phyloP scores from a whole-genome alignment of 2,888 invertebrate genomes.

The Diachrysia chrysitis region DNA sequence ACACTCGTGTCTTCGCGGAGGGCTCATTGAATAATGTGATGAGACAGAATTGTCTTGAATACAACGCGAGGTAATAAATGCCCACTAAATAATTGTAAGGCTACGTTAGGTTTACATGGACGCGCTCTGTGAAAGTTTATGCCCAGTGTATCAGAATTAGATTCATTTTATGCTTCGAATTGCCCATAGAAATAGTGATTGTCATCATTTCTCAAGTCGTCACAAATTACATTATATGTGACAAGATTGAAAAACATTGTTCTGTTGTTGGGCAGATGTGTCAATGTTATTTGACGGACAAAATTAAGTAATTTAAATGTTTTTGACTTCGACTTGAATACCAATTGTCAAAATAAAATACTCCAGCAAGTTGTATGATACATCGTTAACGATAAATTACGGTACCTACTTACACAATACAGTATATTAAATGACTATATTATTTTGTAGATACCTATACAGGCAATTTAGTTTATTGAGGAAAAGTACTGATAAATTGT shows the following conservation, averaged over 20 bases:
- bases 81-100: slow-evolving; percentile 71
- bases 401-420: background rate
- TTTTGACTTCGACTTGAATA: background rate
- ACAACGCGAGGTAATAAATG: slow-evolving; percentile 74
- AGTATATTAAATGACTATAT: background rate
- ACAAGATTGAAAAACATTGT: slow-evolving; percentile 36
- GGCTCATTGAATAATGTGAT: slow-evolving; percentile 75
- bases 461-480: background rate
- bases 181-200: slow-evolving; percentile 49
- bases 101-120: slow-evolving; percentile 64
- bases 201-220: slow-evolving; percentile 52
- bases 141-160: slow-evolving; percentile 31
- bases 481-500: background rate
- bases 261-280: slow-evolving; percentile 38
- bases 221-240: slow-evolving; percentile 40
- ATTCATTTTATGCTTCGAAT: slow-evolving; percentile 48
- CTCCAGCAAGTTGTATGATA: background rate
- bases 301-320: slow-evolving; percentile 21
- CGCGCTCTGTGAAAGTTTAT: slow-evolving; percentile 40
- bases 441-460: background rate
- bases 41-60: slow-evolving; percentile 77
- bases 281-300: slow-evolving; percentile 20
- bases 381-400: background rate
- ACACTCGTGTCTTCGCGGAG: slow-evolving; percentile 71
- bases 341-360: slow-evolving; percentile 6